Evolutionary conservation across 2,113 vertebrate genomes (phyloP).

Genomic region (Shinisaurus crocodilurus): DNA sequence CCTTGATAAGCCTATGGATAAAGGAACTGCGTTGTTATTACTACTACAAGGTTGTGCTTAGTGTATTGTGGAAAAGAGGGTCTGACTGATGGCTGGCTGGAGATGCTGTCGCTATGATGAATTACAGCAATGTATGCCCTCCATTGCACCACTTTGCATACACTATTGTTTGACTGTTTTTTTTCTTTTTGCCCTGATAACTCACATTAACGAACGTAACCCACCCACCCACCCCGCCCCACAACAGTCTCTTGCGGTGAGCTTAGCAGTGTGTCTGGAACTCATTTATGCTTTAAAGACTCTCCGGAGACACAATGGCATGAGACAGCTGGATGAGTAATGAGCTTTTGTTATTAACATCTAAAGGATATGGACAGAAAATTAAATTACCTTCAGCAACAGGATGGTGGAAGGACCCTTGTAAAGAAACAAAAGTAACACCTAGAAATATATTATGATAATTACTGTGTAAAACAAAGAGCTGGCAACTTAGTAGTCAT

Average conservation of each 20-base stretch:
- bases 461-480: constrained; percentile 27
- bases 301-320: constrained; percentile 23
- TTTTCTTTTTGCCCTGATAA: not conserved
- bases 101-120: constrained; percentile 9
- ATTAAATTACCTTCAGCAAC: constrained; percentile 25
- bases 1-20: not conserved
- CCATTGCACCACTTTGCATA: not conserved
- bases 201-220: not conserved
- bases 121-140: constrained; percentile 13
- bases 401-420: constrained; percentile 10
- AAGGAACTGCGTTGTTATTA: not conserved
- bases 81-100: constrained; percentile 25
- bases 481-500: not conserved
- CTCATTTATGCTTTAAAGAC: not conserved
- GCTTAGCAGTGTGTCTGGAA: constrained; percentile 15
- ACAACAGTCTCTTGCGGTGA: constrained; percentile 1
- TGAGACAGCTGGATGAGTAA: constrained; percentile 29
- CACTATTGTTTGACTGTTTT: not conserved
- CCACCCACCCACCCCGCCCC: not conserved
- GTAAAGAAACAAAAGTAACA: not conserved
- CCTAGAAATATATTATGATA: not conserved
- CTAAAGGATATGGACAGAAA: constrained; percentile 37
- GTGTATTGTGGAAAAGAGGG: not conserved
- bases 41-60: not conserved
- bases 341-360: constrained; percentile 46